Conservation (phyloP, 2,888 invertebrate genomes). For the Limnephilus rhombicus region DNA sequence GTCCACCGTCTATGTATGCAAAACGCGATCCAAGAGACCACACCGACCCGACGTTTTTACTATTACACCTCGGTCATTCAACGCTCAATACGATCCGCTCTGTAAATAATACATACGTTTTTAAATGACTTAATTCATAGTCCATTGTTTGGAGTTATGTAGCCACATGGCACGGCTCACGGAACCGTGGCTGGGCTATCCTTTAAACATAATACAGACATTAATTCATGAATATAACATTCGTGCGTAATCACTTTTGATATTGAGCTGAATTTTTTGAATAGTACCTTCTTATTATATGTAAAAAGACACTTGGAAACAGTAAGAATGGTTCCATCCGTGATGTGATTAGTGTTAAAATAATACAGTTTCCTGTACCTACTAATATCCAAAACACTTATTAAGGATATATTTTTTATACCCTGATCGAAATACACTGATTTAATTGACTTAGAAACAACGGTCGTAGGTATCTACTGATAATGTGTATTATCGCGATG, state of each 20-base stretch:
- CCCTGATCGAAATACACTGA: neutral
- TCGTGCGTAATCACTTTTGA: neutral
- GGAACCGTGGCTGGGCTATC: neutral
- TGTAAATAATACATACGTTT: neutral
- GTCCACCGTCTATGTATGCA: neutral
- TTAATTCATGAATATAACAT: neutral
- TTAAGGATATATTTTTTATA: neutral
- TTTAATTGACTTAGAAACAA: neutral
- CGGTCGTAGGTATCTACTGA: neutral
- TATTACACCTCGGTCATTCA: neutral
- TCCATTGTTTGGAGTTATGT: neutral
- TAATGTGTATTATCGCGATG: neutral
- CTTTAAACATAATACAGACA: neutral
- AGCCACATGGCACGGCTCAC: neutral
- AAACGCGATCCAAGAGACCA: neutral
- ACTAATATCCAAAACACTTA: neutral
- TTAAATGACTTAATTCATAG: neutral
- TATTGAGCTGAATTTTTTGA: too few relatives aligned
- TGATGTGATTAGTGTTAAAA: neutral
- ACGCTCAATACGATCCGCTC: neutral
- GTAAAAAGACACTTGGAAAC: neutral
- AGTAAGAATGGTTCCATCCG: neutral
- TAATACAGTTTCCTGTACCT: conserved; percentile 7
- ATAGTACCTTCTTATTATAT: neutral
- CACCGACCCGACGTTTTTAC: neutral